Evolutionary conservation across 2,113 vertebrate species (phyloP).

Genomic region (Nothobranchius kuhntae): DNA sequence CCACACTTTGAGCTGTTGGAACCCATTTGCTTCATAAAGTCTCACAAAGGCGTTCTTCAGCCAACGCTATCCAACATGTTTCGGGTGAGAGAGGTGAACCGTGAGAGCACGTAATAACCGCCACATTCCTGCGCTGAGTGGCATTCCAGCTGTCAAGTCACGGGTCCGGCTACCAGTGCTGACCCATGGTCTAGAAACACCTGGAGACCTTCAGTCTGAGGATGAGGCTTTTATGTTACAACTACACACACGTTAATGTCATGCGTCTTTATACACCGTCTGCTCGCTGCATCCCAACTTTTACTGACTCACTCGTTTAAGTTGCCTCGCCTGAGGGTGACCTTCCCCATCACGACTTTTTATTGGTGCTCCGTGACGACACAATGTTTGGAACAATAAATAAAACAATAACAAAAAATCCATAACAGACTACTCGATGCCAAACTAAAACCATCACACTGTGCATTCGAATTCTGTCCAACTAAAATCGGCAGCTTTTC

Average conservation of each 20-base stretch:
- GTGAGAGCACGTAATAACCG: slow-evolving; percentile 69
- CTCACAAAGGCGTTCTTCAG: slow-evolving; percentile 73
- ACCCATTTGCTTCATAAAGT: slow-evolving; percentile 14
- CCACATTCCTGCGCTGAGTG: slow-evolving; percentile 74
- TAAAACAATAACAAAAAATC: neutral
- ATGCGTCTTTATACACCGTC: neutral
- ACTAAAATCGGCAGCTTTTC: neutral
- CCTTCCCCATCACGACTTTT: neutral
- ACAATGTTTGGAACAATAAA: slow-evolving; percentile 2
- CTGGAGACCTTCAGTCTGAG: slow-evolving; percentile 50
- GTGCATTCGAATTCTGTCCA: neutral
- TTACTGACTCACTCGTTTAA: no score
- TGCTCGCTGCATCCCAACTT: neutral
- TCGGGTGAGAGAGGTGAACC: slow-evolving; percentile 71
- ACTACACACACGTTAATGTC: slow-evolving; percentile 12
- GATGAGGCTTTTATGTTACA: slow-evolving; percentile 1
- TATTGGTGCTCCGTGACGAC: slow-evolving; percentile 12
- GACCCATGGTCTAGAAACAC: slow-evolving; percentile 53
- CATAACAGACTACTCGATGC: neutral
- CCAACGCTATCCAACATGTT: slow-evolving; percentile 57
- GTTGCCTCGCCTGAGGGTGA: neutral
- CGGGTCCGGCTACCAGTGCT: slow-evolving; percentile 33
- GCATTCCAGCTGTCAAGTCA: slow-evolving; percentile 72
- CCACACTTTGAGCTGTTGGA: slow-evolving; percentile 37
- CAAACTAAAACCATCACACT: neutral